These are phyloP conservation scores for Clostera curtula DNA, from an alignment of 2,888 invertebrate genomes.

Conservation along the genomic window DNA sequence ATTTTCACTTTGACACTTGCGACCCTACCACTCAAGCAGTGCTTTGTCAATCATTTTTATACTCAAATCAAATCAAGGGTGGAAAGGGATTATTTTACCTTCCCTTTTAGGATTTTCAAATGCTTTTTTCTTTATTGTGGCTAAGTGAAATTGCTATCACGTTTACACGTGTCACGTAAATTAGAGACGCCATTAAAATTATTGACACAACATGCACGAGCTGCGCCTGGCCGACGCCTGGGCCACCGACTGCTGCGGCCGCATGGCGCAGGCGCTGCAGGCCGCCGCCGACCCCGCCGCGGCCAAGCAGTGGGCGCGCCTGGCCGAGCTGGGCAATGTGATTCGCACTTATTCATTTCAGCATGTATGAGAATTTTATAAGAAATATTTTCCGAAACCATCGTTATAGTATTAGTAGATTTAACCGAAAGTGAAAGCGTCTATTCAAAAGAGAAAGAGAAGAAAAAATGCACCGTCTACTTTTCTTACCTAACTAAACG, in stretches of 20 bases:
- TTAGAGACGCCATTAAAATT: too few species aligned
- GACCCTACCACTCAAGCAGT: conserved; percentile 18
- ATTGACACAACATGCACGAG: conserved; percentile 72
- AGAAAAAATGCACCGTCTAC: too few species aligned
- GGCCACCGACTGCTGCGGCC: conserved; percentile 51
- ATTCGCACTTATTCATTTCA: too few species aligned
- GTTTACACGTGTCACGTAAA: not conserved
- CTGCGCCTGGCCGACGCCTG: conserved; percentile 86
- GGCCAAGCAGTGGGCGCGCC: conserved; percentile 31
- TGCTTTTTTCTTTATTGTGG: conserved; percentile 8
- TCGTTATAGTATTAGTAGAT: too few species aligned
- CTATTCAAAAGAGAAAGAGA: too few species aligned
- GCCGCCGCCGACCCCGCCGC: too few species aligned
- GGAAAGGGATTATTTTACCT: conserved; percentile 42
- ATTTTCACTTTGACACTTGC: conserved; percentile 24
- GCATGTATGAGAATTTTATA: too few species aligned
- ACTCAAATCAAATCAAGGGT: conserved; percentile 49
- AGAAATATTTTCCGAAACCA: too few species aligned
- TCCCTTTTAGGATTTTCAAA: conserved; percentile 19
- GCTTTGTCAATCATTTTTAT: conserved; percentile 50
- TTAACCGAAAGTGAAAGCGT: too few species aligned
- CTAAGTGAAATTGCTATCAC: conserved; percentile 3
- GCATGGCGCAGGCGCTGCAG: conserved; percentile 31
- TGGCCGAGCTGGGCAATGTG: conserved; percentile 38
- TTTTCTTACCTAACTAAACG: too few species aligned